These are phyloP conservation scores for Condylura cristata DNA, from an alignment of 2,113 vertebrate species.

Conservation along the genomic window DNA sequence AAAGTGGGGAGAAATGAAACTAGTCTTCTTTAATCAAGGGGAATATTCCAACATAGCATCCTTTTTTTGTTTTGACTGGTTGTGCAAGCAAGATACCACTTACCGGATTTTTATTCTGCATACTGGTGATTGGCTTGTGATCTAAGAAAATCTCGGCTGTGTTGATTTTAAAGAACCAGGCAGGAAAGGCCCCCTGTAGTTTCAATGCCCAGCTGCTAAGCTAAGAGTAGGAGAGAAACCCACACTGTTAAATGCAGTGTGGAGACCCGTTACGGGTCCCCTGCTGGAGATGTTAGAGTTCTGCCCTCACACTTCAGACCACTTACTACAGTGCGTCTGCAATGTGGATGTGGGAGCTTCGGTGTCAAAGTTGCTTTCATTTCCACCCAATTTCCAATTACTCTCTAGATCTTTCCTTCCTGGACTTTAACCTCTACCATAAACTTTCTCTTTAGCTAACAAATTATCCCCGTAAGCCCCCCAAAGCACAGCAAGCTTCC, in stretches of 20 bases:
- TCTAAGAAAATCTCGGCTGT: constrained; percentile 37
- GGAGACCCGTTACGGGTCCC: constrained; percentile 10
- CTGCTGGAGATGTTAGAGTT: not conserved
- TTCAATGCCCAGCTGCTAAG: not conserved
- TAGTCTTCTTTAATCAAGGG: not conserved
- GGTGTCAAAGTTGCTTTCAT: not conserved
- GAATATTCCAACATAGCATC: constrained; percentile 8
- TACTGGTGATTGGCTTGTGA: not conserved
- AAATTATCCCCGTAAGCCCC: not conserved
- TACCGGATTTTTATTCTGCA: constrained; percentile 56
- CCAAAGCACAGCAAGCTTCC: not conserved
- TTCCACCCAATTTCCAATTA: not conserved
- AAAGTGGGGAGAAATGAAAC: constrained; percentile 21
- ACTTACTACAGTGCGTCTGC: not conserved
- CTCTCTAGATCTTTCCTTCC: not conserved
- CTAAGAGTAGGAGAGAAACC: constrained; percentile 28
- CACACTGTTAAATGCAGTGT: not conserved
- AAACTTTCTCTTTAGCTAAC: not conserved
- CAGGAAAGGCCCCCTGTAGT: not conserved
- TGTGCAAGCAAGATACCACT: constrained; percentile 10
- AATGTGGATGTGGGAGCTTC: not conserved
- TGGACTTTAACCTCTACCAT: not conserved
- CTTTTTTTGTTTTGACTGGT: constrained; percentile 69
- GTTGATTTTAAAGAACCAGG: not conserved
- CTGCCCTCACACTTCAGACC: not conserved